These are phyloP conservation scores for Drosophila barbarae DNA, from an alignment of 2,888 invertebrate species.

Conservation along the genomic window DNA sequence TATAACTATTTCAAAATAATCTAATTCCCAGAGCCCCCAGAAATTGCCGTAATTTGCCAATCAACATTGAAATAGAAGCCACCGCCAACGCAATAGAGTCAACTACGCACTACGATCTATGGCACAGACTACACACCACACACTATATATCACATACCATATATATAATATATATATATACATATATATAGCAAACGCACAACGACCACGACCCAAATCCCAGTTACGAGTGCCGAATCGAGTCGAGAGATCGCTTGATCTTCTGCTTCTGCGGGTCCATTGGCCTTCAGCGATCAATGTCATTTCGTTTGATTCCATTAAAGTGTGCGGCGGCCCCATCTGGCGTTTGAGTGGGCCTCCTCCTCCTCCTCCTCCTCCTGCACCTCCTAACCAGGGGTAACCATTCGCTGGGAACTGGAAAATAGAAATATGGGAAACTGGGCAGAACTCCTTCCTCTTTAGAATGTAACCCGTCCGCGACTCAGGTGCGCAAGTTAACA, in stretches of 20 bases:
- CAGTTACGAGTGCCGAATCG: conserved; percentile 28
- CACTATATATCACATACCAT: not conserved
- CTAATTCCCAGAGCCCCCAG: conserved; percentile 58
- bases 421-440: not conserved
- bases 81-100: conserved; percentile 20
- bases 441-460: too few relatives aligned
- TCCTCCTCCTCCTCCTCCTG: not conserved
- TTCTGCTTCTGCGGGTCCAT: conserved; percentile 42
- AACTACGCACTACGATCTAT: conserved; percentile 34
- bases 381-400: not conserved
- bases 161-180: conserved; percentile 9
- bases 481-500: conserved; percentile 71
- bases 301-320: conserved; percentile 74
- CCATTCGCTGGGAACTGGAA: not conserved
- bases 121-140: conserved; percentile 6
- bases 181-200: conserved; percentile 45
- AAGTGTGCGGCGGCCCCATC: conserved; percentile 65
- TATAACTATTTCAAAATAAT: conserved; percentile 71
- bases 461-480: conserved; percentile 14
- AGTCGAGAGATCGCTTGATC: conserved; percentile 19
- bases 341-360: conserved; percentile 26
- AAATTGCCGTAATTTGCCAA: conserved; percentile 74
- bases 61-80: conserved; percentile 71
- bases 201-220: conserved; percentile 74
- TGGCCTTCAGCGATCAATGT: conserved; percentile 78